A percentile compares a stretch with the other conserved stretches of the same genome.
Evolutionary conservation across 1,140 invertebrate genomes (phyloP).

Genomic region (Drosophila saltans): DNA sequence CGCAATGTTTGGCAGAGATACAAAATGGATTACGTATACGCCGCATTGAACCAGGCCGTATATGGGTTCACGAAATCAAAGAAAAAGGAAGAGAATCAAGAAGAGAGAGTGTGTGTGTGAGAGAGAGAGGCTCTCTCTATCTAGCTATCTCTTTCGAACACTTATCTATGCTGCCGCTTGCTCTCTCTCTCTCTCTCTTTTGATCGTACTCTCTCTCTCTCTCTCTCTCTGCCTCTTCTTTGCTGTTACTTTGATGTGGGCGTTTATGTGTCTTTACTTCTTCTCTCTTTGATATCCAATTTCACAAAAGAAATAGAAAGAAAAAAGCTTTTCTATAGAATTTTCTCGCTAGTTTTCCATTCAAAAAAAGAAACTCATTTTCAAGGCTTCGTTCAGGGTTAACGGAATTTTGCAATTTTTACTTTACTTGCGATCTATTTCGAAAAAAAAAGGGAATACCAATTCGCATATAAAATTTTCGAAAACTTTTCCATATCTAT

Average conservation of each 20-base stretch:
- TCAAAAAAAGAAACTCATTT: neutral
- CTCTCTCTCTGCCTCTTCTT: slow-evolving; percentile 15
- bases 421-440: neutral
- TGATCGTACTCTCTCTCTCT: neutral
- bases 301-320: slow-evolving; percentile 30
- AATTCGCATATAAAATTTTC: neutral
- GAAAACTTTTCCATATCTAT: neutral
- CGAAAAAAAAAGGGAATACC: neutral
- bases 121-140: neutral
- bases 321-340: slow-evolving; percentile 5
- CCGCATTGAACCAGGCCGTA: slow-evolving; percentile 59
- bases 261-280: slow-evolving; percentile 14
- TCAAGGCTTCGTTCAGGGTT: slow-evolving; percentile 11
- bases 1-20: slow-evolving; percentile 50
- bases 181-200: slow-evolving; percentile 3
- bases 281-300: slow-evolving; percentile 61
- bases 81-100: neutral
- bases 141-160: neutral
- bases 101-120: neutral
- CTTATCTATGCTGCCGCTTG: too few species aligned
- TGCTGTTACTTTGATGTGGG: slow-evolving; percentile 41
- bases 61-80: slow-evolving; percentile 51
- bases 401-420: neutral
- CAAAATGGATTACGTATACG: slow-evolving; percentile 71
- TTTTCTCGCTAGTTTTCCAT: neutral